Evolutionary conservation across 2,113 vertebrate species (phyloP), one percentile per base, ranked within the genome.

Genomic region (Psilopogon haemacephalus): DNA sequence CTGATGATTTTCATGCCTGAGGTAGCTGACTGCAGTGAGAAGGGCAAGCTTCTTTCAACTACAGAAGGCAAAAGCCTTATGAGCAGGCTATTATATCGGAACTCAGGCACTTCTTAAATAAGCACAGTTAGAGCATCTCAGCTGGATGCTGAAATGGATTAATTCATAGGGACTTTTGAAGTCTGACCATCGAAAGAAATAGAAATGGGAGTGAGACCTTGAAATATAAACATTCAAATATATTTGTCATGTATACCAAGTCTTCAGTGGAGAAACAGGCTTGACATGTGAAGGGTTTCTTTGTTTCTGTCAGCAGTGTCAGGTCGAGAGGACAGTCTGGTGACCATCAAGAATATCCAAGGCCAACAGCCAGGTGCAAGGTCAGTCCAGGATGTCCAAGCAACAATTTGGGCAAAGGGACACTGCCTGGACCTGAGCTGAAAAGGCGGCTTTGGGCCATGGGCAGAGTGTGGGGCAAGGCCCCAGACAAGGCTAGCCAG

Each of bases 251-350:
- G 10, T 40, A 38, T 26, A 64, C 14, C 32, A 59, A 30, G 16
- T 44, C 16, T 56, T 73, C 72, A 86, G 56, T 32, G 30, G 19
- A 89, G 56, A 42, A 82, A 91, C 0, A 14, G 84, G 46, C 17
- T 28, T 0, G 0, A 23, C 52, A 48, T 0, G 0, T 11, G 26
- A 50, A 70, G 8, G 5, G 17, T 44, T 77, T 82, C 50, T 85
- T 1, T 1, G 13, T 46, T 16, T 33, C 14, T 23, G 44, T 26
- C 54, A 79, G 71, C 40, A 83, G 16, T 20, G 35, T 5, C 78
- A 65, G 54, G 20, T 2, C 28, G 38, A 72, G 59, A 54, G 9
- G 55, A 44, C 12, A 60, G 60, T 23, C 17, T n/a, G 52, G 37
- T 35, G 75, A 75, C 50, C 59, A 59, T 5, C 33, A 59, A 40